Evolutionary conservation across 35 echinoderm and acorn worm species (phyloP).

Genomic region (Apostichopus parvimensis): DNA sequence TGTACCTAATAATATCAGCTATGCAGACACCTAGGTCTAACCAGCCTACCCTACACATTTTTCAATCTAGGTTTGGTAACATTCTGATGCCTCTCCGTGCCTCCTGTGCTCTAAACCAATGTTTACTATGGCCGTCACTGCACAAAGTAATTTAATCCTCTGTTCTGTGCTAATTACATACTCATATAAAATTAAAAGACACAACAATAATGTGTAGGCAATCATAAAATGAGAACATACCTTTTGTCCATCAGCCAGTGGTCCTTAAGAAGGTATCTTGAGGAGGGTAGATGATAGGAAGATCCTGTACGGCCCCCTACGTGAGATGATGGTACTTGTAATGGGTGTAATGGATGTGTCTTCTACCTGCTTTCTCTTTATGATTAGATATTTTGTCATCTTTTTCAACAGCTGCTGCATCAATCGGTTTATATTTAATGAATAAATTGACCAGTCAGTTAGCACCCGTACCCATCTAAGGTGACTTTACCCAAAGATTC

Average conservation of each 20-base stretch:
- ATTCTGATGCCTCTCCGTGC: too few species aligned
- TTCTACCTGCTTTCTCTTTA: background rate
- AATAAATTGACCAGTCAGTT: conserved; percentile 73
- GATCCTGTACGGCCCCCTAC: conserved; percentile 63
- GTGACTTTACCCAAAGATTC: conserved; percentile 88
- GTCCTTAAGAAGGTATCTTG: conserved; percentile 72
- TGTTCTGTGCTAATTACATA: background rate
- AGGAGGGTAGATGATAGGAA: conserved; percentile 53
- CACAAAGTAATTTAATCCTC: too few species aligned
- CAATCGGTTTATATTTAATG: conserved; percentile 67
- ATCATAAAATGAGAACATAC: background rate
- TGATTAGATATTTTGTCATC: background rate
- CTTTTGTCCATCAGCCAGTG: conserved; percentile 47
- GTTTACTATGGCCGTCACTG: too few species aligned
- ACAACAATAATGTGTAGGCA: background rate
- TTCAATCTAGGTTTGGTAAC: too few species aligned
- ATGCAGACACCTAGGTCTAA: too few species aligned
- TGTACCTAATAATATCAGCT: too few species aligned
- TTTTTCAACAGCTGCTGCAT: background rate
- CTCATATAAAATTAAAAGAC: background rate
- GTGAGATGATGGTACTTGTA: conserved; percentile 78
- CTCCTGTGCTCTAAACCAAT: too few species aligned
- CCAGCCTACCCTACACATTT: too few species aligned
- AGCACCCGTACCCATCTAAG: conserved; percentile 60
- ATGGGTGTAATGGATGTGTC: background rate